A percentile compares a stretch with the other conserved stretches of the same genome.
These are phyloP conservation scores for Pseudomyrmex cubaensis DNA, from an alignment of 1,140 invertebrate species.

Conservation along the genomic window DNA sequence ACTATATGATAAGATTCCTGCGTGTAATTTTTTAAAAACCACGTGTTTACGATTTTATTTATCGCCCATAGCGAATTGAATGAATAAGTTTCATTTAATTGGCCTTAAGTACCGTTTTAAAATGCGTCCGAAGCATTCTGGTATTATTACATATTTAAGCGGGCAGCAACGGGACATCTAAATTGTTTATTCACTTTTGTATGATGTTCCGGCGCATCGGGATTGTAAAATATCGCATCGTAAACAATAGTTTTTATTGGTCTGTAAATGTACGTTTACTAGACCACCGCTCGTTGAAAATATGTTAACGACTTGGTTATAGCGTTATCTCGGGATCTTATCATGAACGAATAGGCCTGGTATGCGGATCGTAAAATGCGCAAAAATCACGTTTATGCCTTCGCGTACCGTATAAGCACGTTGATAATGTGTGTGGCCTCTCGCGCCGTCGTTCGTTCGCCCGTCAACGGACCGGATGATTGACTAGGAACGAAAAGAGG, in stretches of 20 bases:
- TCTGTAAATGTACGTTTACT: slow-evolving; percentile 49
- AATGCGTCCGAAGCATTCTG: neutral
- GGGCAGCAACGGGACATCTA: slow-evolving; percentile 35
- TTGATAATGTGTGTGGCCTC: slow-evolving; percentile 58
- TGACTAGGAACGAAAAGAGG: slow-evolving; percentile 64
- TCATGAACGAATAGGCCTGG: slow-evolving; percentile 15
- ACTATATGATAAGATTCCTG: neutral
- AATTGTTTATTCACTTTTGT: slow-evolving; percentile 56
- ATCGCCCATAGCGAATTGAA: too few relatives aligned
- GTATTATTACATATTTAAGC: slow-evolving; percentile 54
- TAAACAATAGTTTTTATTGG: slow-evolving; percentile 66
- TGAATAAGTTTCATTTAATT: neutral
- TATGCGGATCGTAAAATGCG: slow-evolving; percentile 7
- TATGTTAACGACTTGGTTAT: slow-evolving; percentile 34
- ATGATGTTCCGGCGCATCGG: neutral
- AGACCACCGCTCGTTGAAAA: slow-evolving; percentile 1
- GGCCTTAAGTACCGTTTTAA: neutral
- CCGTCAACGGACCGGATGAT: slow-evolving; percentile 74
- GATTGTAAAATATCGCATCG: slow-evolving; percentile 52
- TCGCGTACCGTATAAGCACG: neutral
- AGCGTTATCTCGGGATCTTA: slow-evolving; percentile 1
- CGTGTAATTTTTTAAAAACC: neutral
- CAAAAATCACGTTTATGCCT: slow-evolving; percentile 17
- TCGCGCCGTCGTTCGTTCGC: slow-evolving; percentile 62
- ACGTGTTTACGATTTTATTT: neutral